Evolutionary conservation across 2,797 vertebrate species (phyloP), one percentile per base, ranked within the genome.

Genomic region (Amblyraja radiata): DNA sequence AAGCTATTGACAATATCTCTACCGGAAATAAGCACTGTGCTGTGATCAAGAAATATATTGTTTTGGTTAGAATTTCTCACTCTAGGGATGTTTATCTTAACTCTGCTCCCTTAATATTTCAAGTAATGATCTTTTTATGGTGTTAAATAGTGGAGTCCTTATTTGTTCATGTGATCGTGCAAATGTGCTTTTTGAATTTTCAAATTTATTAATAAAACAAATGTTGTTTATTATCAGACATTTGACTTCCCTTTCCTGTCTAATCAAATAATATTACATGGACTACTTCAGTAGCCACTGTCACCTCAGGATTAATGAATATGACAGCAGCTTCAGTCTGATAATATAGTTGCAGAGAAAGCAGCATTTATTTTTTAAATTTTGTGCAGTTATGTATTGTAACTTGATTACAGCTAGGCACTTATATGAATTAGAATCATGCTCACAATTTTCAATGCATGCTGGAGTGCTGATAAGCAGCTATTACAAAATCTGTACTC

Each of bases 341-440:
- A 93, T 92, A 21, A 76, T 94, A 1, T 88, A 58, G 94, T 94
- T 94, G 0, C 90, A 73, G 73, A 63, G 93, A 94, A 94, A 68
- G 93, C 79, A 46, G 0, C 94, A 1, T 36, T 97, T 96, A 94
- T 94, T 83, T 3, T 81, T 65, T 90, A 93, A 93, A 93, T 93
- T n/a, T 65, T 2, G 73, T 11, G 9, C 0, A 0, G 0, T 65
- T 94, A 93, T 77, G 65, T 80, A 93, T 93, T 90, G 71, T 94
- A 79, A 73, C 25, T 93, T 93, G 91, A n/a, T 92, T 93, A 10
- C 63, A 93, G 93, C 88, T 93, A 94, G 10, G 32, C 94, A 90
- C 39, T 83, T 94, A 16, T 2, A 18, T 93, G 14, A 16, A 93
- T 93, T 39, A 7, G 1, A 94, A 13, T 25, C n/a, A 92, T 94